phyloP scores from a whole-genome alignment of 1,140 invertebrate species.

The Bombus haemorrhoidalis region DNA sequence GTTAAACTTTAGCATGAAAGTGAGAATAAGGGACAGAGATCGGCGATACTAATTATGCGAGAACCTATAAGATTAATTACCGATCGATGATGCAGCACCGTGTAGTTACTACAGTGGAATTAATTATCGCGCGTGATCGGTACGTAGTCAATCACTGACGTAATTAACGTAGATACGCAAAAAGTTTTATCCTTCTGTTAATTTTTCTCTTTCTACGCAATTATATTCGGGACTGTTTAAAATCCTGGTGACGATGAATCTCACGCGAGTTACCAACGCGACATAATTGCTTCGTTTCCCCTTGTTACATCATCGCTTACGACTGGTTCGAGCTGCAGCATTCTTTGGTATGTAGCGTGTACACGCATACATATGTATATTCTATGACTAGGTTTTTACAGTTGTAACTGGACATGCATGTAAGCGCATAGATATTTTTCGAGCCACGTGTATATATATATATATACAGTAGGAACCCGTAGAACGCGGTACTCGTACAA shows the following conservation, averaged over 20 bases:
- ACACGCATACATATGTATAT: neutral
- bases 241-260: neutral
- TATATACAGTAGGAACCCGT: neutral
- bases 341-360: neutral
- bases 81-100: constrained; percentile 6
- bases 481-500: too few species aligned
- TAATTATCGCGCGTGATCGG: constrained; percentile 30
- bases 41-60: neutral
- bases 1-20: neutral
- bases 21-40: neutral
- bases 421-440: neutral
- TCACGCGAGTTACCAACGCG: constrained; percentile 3
- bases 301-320: constrained; percentile 7
- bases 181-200: neutral
- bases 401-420: neutral
- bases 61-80: constrained; percentile 15
- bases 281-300: neutral
- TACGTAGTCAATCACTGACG: neutral
- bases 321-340: neutral
- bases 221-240: neutral
- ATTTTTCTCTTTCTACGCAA: neutral
- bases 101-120: constrained; percentile 7
- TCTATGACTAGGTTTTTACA: neutral
- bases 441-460: neutral
- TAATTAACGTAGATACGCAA: constrained; percentile 2